Conservation (phyloP, 2,113 vertebrate species). For the Addax nasomaculatus region DNA sequence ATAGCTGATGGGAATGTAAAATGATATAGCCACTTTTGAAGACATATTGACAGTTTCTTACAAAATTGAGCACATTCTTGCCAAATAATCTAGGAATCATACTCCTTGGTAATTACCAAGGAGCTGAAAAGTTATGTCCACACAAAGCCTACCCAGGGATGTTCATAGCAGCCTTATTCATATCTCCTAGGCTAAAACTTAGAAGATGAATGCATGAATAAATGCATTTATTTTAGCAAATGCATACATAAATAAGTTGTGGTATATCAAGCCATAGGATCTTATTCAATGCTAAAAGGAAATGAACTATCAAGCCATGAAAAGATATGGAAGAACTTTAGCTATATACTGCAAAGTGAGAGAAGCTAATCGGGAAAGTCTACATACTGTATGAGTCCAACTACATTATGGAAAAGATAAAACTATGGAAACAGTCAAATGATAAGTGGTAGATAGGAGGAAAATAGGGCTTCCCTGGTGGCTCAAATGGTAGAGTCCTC, state of each 20-base stretch:
- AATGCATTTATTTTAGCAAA: background rate
- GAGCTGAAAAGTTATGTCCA: background rate
- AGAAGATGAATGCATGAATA: background rate
- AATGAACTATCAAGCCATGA: background rate
- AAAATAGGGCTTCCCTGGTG: background rate
- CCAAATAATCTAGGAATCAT: background rate
- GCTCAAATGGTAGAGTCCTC: background rate
- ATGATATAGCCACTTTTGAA: background rate
- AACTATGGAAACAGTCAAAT: background rate
- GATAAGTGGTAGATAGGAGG: background rate
- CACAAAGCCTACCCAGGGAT: background rate
- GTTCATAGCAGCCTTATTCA: background rate
- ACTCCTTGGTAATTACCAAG: background rate
- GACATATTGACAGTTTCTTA: background rate
- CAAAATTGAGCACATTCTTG: background rate
- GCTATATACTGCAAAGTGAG: background rate
- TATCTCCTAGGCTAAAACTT: background rate
- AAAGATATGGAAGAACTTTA: background rate
- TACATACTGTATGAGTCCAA: background rate
- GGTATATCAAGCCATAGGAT: background rate
- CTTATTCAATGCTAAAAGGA: background rate
- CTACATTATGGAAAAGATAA: background rate
- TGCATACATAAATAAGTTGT: background rate
- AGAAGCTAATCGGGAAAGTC: background rate
- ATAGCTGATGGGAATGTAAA: background rate